These are phyloP conservation scores for Papilio demoleus DNA, from an alignment of 2,888 invertebrate genomes.

Conservation along the genomic window DNA sequence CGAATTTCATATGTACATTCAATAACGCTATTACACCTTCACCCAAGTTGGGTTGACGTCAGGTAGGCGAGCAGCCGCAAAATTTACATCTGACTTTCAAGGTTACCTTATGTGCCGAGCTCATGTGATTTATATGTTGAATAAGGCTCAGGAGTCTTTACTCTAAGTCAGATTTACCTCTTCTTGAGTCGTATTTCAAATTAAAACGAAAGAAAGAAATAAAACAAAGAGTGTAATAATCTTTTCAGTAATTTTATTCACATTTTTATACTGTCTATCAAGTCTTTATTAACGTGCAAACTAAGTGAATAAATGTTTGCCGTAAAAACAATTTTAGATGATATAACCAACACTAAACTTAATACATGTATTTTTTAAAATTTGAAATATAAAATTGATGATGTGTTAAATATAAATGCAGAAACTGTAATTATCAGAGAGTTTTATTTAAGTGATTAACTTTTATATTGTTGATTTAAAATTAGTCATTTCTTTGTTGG, in stretches of 20 bases:
- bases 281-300: slow-evolving; percentile 72
- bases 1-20: too few relatives aligned
- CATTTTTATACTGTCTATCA: slow-evolving; percentile 56
- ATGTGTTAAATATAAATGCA: slow-evolving; percentile 39
- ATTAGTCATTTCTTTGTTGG: neutral
- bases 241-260: slow-evolving; percentile 43
- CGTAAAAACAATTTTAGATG: neutral
- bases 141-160: too few relatives aligned
- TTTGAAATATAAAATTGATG: neutral
- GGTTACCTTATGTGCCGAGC: too few relatives aligned
- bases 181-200: too few relatives aligned
- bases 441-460: too few relatives aligned
- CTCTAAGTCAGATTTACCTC: too few relatives aligned
- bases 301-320: slow-evolving; percentile 16
- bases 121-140: too few relatives aligned
- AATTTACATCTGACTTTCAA: too few relatives aligned
- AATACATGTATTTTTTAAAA: neutral
- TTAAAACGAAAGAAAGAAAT: neutral
- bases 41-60: too few relatives aligned
- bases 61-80: too few relatives aligned
- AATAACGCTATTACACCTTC: too few relatives aligned
- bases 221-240: slow-evolving; percentile 22
- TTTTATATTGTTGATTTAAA: neutral
- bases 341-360: neutral
- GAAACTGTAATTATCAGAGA: slow-evolving; percentile 10